Conservation (phyloP, 1,140 invertebrate species). For the Hycleus cichorii region DNA sequence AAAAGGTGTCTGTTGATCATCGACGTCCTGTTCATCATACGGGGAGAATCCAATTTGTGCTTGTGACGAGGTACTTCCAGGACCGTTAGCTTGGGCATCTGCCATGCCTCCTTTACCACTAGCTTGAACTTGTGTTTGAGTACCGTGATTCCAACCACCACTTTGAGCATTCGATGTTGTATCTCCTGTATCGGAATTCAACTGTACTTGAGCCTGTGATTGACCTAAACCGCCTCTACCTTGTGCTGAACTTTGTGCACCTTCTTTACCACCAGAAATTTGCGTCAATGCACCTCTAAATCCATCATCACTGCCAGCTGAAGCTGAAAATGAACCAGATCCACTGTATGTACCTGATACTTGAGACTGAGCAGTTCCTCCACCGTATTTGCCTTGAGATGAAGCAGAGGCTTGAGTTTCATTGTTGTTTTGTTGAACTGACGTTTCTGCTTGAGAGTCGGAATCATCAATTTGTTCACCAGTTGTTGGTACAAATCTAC, state of each 20-base stretch:
- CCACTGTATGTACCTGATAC: conserved; percentile 70
- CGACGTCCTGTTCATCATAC: conserved; percentile 50
- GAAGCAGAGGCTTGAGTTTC: conserved; percentile 66
- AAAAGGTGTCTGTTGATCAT: conserved; percentile 48
- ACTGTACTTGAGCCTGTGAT: conserved; percentile 68
- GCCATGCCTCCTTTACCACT: conserved; percentile 71
- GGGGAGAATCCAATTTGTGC: conserved; percentile 79
- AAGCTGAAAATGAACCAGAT: conserved; percentile 69
- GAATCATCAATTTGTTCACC: conserved; percentile 45
- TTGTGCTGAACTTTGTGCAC: conserved; percentile 65
- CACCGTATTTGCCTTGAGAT: conserved; percentile 63
- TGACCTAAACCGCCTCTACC: conserved; percentile 63
- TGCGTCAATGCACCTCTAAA: conserved; percentile 64
- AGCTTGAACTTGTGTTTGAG: conserved; percentile 68
- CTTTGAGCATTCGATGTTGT: conserved; percentile 67
- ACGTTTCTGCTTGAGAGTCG: conserved; percentile 68
- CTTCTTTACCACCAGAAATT: conserved; percentile 64
- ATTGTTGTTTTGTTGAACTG: conserved; percentile 56
- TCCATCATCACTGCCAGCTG: conserved; percentile 68
- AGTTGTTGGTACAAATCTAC: not conserved
- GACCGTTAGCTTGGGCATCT: conserved; percentile 74
- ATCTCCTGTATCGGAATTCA: conserved; percentile 62
- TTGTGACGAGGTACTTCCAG: conserved; percentile 74
- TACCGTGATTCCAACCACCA: conserved; percentile 63
- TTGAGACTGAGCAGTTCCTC: conserved; percentile 68